Percentiles rank a stretch among this genome's conserved stretches.
phyloP scores from a whole-genome alignment of 2,888 invertebrate genomes.

The Lepidocyrtinus sp. region DNA sequence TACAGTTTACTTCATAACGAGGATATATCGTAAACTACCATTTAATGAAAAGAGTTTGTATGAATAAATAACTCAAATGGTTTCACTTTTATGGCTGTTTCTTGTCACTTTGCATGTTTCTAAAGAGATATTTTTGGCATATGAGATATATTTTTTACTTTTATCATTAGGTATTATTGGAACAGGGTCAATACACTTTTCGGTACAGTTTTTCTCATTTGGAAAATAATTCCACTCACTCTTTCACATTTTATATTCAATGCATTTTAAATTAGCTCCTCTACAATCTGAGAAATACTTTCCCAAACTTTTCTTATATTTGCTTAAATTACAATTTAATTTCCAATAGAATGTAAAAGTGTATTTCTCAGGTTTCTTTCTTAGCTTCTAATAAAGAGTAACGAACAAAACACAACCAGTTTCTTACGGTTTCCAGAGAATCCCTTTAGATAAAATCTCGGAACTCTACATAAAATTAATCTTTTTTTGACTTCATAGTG shows the following conservation, averaged over 20 bases:
- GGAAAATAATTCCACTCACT: background rate
- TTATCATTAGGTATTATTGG: background rate
- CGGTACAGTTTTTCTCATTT: background rate
- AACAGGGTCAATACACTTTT: background rate
- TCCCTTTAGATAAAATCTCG: no score
- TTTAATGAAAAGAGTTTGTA: background rate
- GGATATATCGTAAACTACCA: background rate
- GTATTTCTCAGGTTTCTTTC: no score
- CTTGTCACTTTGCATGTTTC: background rate
- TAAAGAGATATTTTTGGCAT: background rate
- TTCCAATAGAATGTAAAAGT: no score
- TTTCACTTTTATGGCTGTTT: background rate
- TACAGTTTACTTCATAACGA: background rate
- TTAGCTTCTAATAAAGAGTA: no score
- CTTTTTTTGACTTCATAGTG: no score
- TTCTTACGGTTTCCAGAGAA: no score
- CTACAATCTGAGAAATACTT: no score
- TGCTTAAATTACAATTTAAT: no score
- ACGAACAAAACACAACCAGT: no score
- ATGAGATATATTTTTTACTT: background rate
- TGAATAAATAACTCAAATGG: background rate
- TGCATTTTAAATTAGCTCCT: conserved; percentile 8
- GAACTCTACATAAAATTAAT: no score
- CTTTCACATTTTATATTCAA: background rate
- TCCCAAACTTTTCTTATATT: no score